Conservation (phyloP, 2,113 vertebrate species). For the Hystrix brachyura region DNA sequence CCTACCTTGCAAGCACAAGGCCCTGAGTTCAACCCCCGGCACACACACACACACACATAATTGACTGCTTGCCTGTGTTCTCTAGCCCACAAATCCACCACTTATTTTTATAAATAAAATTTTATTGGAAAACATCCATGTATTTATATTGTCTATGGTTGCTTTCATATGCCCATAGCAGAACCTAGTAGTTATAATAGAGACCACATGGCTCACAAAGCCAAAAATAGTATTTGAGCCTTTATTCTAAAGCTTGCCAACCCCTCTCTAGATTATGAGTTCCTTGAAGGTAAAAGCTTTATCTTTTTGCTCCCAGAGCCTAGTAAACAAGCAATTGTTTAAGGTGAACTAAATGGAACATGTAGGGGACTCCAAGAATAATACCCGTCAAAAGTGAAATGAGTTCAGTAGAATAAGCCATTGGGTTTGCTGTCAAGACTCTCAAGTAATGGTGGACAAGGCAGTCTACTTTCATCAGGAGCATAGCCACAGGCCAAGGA, state of each 20-base stretch:
- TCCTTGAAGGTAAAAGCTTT: background rate
- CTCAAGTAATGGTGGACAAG: background rate
- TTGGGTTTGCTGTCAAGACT: background rate
- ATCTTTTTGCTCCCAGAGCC: background rate
- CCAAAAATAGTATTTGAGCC: background rate
- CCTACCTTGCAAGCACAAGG: no score
- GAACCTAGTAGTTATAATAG: background rate
- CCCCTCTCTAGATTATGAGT: background rate
- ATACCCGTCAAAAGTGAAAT: background rate
- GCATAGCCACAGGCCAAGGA: background rate
- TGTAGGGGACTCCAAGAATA: background rate
- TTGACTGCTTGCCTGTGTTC: background rate
- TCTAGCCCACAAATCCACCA: background rate
- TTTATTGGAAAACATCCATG: background rate
- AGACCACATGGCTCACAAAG: background rate
- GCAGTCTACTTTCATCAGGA: background rate
- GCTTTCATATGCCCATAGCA: background rate
- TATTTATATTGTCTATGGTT: background rate
- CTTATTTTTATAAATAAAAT: constrained; percentile 44
- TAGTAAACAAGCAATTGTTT: background rate
- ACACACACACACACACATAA: background rate
- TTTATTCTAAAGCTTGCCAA: background rate
- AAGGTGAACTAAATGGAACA: background rate
- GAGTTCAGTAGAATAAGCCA: background rate
- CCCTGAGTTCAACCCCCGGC: no score